These are phyloP conservation scores for Dryobotodes eremita DNA, from an alignment of 2,888 invertebrate species.

Conservation along the genomic window DNA sequence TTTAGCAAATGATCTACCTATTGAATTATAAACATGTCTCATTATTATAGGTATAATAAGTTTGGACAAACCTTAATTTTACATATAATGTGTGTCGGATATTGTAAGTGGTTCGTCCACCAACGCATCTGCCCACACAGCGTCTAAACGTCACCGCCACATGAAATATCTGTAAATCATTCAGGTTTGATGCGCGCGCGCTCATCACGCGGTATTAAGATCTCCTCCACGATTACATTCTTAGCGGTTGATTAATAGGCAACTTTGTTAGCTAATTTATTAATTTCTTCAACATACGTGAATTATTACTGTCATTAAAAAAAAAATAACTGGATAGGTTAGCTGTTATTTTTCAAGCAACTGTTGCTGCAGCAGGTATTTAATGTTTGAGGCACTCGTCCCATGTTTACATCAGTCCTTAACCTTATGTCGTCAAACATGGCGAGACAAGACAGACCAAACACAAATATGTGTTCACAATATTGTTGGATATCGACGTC, in stretches of 20 bases:
- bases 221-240: conserved; percentile 56
- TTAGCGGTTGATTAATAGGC: conserved; percentile 57
- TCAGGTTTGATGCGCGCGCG: conserved; percentile 59
- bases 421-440: conserved; percentile 54
- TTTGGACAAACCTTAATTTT: conserved; percentile 61
- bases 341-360: conserved; percentile 40
- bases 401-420: conserved; percentile 47
- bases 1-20: conserved; percentile 31
- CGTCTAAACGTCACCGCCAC: conserved; percentile 45
- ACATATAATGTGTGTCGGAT: conserved; percentile 62
- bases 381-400: conserved; percentile 32
- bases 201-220: conserved; percentile 57
- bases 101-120: conserved; percentile 58
- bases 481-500: conserved; percentile 67
- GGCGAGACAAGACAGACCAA: conserved; percentile 61
- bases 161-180: conserved; percentile 65
- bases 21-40: conserved; percentile 46
- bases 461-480: conserved; percentile 71
- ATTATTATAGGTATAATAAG: conserved; percentile 52
- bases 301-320: conserved; percentile 38
- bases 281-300: conserved; percentile 29
- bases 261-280: conserved; percentile 60
- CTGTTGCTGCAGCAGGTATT: conserved; percentile 20
- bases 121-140: conserved; percentile 65
- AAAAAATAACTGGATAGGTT: conserved; percentile 3